Percentiles rank a stretch among this genome's conserved stretches.
These are phyloP conservation scores for Chromis chromis DNA, from an alignment of 2,797 vertebrate genomes.

Conservation along the genomic window DNA sequence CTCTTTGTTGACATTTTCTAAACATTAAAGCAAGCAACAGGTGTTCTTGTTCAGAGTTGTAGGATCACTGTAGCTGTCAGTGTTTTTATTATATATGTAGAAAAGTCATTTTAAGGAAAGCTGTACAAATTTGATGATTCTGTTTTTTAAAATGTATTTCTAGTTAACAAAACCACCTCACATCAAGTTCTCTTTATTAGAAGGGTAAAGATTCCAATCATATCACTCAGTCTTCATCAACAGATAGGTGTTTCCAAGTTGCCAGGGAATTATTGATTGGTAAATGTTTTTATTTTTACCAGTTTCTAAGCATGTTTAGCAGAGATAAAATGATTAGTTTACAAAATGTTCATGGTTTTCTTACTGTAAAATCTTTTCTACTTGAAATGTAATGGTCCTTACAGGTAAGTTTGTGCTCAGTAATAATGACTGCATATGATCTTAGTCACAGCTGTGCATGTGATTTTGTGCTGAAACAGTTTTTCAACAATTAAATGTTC, in stretches of 20 bases:
- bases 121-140: background rate
- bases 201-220: background rate
- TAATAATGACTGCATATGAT: background rate
- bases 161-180: background rate
- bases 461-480: background rate
- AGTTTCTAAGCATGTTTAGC: background rate
- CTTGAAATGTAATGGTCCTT: background rate
- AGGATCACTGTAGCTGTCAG: background rate
- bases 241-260: background rate
- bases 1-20: background rate
- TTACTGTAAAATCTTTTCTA: background rate
- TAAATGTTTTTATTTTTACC: background rate
- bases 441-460: background rate
- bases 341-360: background rate
- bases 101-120: background rate
- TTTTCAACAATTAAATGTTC: background rate
- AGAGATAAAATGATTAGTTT: background rate
- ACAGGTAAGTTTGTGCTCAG: background rate
- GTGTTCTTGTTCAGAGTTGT: background rate
- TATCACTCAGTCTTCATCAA: background rate
- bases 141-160: background rate
- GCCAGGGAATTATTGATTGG: background rate
- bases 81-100: background rate
- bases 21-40: too few species aligned
- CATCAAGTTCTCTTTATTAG: background rate